Percentiles rank a stretch among this genome's conserved stretches.
phyloP scores from a whole-genome alignment of 2,113 vertebrate species.

The Rhombomys opimus region DNA sequence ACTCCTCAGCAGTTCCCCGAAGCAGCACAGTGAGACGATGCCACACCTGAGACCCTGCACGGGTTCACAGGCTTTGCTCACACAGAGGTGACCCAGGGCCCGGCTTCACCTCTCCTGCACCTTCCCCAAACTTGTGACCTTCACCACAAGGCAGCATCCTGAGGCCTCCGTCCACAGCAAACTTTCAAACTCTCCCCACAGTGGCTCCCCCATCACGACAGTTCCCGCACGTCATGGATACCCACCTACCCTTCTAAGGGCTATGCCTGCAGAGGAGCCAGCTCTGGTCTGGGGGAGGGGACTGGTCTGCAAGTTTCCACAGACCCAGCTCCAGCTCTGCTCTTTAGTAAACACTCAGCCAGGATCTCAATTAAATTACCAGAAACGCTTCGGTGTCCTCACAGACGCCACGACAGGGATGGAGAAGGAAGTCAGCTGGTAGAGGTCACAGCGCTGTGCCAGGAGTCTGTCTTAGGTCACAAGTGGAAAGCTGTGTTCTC shows the following conservation, averaged over 20 bases:
- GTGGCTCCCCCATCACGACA: background rate
- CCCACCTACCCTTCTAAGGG: background rate
- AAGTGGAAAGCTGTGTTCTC: background rate
- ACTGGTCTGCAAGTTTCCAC: slow-evolving; percentile 62
- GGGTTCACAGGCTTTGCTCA: background rate
- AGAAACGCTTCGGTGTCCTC: slow-evolving; percentile 81
- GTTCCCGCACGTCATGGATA: background rate
- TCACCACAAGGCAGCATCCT: fast-evolving
- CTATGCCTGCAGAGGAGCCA: slow-evolving; percentile 76
- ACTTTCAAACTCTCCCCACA: background rate
- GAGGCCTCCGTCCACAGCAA: fast-evolving
- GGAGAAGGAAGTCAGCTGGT: slow-evolving; percentile 80
- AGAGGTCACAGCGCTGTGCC: slow-evolving; percentile 48
- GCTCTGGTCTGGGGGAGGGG: slow-evolving; percentile 63
- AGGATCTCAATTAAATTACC: slow-evolving; percentile 82
- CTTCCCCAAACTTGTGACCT: background rate
- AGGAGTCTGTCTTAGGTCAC: slow-evolving; percentile 56
- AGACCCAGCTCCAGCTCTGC: slow-evolving; percentile 74
- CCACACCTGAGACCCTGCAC: background rate
- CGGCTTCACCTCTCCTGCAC: fast-evolving
- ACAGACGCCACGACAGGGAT: background rate
- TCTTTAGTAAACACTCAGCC: slow-evolving; percentile 75
- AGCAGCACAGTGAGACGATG: too few species aligned
- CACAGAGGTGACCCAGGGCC: background rate
- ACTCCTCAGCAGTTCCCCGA: background rate